A percentile compares a stretch with the other conserved stretches of the same genome.
phyloP scores from a whole-genome alignment of 2,113 vertebrate species.

The Alethe diademata region DNA sequence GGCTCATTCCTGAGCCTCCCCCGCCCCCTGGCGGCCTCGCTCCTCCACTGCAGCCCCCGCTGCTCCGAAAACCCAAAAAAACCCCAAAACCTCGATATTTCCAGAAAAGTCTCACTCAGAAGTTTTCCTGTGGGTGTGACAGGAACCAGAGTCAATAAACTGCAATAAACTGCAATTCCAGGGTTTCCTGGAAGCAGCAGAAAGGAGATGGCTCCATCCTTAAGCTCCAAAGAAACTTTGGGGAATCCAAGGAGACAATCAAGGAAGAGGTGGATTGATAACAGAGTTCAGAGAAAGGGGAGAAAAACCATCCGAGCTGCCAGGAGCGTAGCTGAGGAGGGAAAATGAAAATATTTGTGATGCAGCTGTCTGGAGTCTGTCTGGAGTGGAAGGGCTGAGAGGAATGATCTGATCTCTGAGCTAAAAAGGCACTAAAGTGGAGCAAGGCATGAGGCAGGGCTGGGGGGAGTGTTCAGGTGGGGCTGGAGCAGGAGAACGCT shows the following conservation, averaged over 20 bases:
- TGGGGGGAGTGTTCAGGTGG: not conserved
- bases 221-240: not conserved
- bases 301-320: not conserved
- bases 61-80: fast-evolving
- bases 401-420: not conserved
- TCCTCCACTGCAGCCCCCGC: not conserved
- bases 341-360: not conserved
- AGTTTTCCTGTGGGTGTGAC: not conserved
- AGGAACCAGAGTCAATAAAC: fast-evolving
- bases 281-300: not conserved
- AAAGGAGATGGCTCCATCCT: not conserved
- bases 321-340: not conserved
- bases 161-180: fast-evolving
- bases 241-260: not conserved
- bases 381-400: not conserved
- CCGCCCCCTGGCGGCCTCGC: conserved; percentile 29
- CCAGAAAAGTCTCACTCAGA: not conserved
- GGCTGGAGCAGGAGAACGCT: not conserved
- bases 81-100: fast-evolving
- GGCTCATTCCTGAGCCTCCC: conserved; percentile 9
- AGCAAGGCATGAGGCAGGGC: not conserved
- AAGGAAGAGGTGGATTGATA: not conserved
- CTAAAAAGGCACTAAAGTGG: too few relatives aligned
- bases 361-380: fast-evolving
- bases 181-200: not conserved